Percentiles rank a stretch among this genome's conserved stretches.
These are phyloP conservation scores for Chrysopa pallens DNA, from an alignment of 1,140 invertebrate species.

Conservation along the genomic window DNA sequence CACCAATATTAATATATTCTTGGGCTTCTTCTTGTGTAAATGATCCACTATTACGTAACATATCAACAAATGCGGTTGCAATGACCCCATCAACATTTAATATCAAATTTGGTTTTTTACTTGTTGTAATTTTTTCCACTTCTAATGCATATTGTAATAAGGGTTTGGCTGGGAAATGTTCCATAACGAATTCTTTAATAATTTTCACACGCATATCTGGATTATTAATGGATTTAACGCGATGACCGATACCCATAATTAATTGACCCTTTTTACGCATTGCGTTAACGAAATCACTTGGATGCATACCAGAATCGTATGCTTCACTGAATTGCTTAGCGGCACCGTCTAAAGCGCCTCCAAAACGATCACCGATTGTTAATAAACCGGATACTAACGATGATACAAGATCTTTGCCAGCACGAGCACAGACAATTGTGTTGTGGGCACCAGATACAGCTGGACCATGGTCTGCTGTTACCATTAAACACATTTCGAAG, in stretches of 20 bases:
- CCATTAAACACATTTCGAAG: constrained; percentile 98
- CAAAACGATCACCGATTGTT: constrained; percentile 97
- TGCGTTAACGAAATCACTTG: constrained; percentile 97
- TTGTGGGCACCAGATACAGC: constrained; percentile 98
- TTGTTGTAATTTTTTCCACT: constrained; percentile 97
- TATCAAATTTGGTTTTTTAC: constrained; percentile 98
- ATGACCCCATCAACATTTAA: constrained; percentile 98
- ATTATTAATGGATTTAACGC: constrained; percentile 98
- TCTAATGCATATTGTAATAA: constrained; percentile 89
- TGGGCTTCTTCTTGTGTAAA: constrained; percentile 96
- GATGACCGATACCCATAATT: constrained; percentile 96
- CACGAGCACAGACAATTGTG: constrained; percentile 96
- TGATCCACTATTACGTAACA: constrained; percentile 77
- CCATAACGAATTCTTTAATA: constrained; percentile 88
- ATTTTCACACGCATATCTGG: constrained; percentile 95
- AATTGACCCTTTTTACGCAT: constrained; percentile 94
- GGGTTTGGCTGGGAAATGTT: constrained; percentile 84
- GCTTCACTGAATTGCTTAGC: constrained; percentile 93
- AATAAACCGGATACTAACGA: constrained; percentile 88
- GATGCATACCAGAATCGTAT: constrained; percentile 77
- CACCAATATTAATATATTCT: constrained; percentile 95
- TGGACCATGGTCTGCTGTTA: constrained; percentile 98
- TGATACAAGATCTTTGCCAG: constrained; percentile 97
- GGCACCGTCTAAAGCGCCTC: constrained; percentile 92
- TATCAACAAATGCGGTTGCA: constrained; percentile 92